Evolutionary conservation across 2,113 vertebrate genomes (phyloP).

Genomic region (Hiodon tergisus): DNA sequence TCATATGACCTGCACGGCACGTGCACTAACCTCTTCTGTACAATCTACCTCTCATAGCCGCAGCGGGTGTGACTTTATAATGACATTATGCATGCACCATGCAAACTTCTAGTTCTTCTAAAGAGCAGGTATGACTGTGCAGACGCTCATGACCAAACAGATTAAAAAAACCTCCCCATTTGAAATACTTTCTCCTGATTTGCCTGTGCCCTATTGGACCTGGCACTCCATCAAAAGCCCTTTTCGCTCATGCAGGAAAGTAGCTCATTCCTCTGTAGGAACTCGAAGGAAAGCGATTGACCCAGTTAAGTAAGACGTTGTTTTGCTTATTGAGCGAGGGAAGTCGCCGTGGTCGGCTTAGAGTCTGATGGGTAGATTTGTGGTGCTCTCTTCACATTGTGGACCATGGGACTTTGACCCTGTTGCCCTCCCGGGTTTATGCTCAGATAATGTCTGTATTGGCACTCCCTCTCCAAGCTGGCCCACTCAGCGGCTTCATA

Average conservation of each 20-base stretch:
- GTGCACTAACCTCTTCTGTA: not conserved
- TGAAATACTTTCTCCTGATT: not conserved
- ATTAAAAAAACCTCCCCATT: not conserved
- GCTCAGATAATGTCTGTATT: constrained; percentile 2
- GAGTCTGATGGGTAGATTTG: constrained; percentile 6
- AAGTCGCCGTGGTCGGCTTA: not conserved
- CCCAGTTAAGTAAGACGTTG: constrained; percentile 2
- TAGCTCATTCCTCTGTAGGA: not conserved
- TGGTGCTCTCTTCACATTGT: not conserved
- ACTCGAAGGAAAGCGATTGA: constrained; percentile 19
- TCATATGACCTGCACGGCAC: constrained; percentile 13
- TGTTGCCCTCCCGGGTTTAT: not conserved
- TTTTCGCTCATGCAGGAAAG: not conserved
- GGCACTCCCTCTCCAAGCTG: not conserved
- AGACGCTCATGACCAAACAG: not conserved
- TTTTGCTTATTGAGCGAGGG: constrained; percentile 7
- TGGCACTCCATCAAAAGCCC: constrained; percentile 12
- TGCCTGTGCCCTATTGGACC: constrained; percentile 1
- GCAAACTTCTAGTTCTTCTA: not conserved
- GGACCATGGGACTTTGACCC: not conserved
- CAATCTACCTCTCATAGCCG: not conserved
- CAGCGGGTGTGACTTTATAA: not conserved
- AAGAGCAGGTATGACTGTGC: not conserved
- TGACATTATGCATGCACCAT: not conserved
- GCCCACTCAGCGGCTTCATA: no score